Evolutionary conservation across 2,888 invertebrate genomes (phyloP).

Genomic region (Cantharis nigra): DNA sequence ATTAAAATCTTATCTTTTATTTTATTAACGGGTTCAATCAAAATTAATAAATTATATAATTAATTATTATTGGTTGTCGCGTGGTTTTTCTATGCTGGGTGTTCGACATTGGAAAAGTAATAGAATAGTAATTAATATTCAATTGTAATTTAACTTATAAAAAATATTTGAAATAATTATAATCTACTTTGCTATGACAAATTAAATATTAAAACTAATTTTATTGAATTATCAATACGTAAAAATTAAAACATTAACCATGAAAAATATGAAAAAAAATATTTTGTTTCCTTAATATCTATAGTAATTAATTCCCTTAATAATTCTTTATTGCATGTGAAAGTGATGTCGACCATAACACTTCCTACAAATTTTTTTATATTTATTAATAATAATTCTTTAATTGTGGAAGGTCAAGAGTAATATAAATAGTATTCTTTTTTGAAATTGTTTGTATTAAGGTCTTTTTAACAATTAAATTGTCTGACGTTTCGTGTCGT

Average conservation of each 20-base stretch:
- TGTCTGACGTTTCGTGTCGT: too few species aligned
- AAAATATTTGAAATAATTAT: neutral
- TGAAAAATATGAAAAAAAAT: neutral
- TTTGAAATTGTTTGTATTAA: too few species aligned
- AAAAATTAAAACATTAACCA: neutral
- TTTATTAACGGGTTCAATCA: too few species aligned
- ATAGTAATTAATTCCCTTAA: neutral
- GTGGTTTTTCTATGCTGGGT: too few species aligned
- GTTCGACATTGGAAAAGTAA: too few species aligned
- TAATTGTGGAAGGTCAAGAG: neutral
- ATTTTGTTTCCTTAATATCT: neutral
- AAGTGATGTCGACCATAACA: neutral
- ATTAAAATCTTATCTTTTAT: too few species aligned
- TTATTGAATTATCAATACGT: neutral
- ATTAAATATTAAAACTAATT: neutral
- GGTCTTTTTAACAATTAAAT: too few species aligned
- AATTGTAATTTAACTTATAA: neutral
- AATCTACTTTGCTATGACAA: neutral
- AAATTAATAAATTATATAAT: too few species aligned
- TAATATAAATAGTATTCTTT: neutral
- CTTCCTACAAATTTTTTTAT: neutral
- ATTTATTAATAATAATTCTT: neutral
- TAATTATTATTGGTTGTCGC: too few species aligned
- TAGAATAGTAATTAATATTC: too few species aligned
- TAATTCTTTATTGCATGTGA: neutral